Evolutionary conservation across 2,888 invertebrate species (phyloP).

Genomic region (Ennomos quercinarius): DNA sequence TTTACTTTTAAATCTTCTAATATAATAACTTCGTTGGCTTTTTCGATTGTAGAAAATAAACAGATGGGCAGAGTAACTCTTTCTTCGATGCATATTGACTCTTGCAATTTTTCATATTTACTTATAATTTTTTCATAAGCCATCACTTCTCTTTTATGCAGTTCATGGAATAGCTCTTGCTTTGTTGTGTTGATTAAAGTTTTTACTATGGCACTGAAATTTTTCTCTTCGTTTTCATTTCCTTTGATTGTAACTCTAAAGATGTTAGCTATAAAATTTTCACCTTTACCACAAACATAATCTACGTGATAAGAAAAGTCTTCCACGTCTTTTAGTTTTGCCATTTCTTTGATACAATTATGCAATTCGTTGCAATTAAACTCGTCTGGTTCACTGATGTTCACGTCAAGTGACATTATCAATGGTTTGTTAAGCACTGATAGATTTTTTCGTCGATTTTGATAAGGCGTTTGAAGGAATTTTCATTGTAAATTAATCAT

Average conservation of each 20-base stretch:
- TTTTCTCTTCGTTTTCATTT: slow-evolving; percentile 47
- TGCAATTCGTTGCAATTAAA: slow-evolving; percentile 72
- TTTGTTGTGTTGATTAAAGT: slow-evolving; percentile 70
- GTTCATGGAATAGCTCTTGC: slow-evolving; percentile 67
- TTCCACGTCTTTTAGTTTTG: slow-evolving; percentile 55
- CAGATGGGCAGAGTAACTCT: slow-evolving; percentile 61
- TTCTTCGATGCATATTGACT: slow-evolving; percentile 47
- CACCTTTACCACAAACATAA: slow-evolving; percentile 65
- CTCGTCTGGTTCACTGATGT: slow-evolving; percentile 76
- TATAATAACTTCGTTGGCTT: slow-evolving; percentile 67
- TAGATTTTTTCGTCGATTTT: slow-evolving; percentile 14
- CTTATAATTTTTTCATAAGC: slow-evolving; percentile 63
- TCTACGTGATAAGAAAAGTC: slow-evolving; percentile 73
- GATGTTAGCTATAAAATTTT: slow-evolving; percentile 70
- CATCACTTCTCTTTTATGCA: slow-evolving; percentile 70
- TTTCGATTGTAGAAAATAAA: slow-evolving; percentile 56
- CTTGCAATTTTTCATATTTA: slow-evolving; percentile 59
- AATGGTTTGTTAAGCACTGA: slow-evolving; percentile 12
- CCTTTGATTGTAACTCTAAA: slow-evolving; percentile 68
- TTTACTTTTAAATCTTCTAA: slow-evolving; percentile 64
- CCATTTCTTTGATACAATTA: slow-evolving; percentile 60
- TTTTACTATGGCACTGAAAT: slow-evolving; percentile 67
- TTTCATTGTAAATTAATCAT: slow-evolving; percentile 42
- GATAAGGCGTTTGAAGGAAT: slow-evolving; percentile 20
- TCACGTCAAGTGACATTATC: slow-evolving; percentile 78